Conservation (phyloP, 2,113 vertebrate species). For the Promerops cafer region DNA sequence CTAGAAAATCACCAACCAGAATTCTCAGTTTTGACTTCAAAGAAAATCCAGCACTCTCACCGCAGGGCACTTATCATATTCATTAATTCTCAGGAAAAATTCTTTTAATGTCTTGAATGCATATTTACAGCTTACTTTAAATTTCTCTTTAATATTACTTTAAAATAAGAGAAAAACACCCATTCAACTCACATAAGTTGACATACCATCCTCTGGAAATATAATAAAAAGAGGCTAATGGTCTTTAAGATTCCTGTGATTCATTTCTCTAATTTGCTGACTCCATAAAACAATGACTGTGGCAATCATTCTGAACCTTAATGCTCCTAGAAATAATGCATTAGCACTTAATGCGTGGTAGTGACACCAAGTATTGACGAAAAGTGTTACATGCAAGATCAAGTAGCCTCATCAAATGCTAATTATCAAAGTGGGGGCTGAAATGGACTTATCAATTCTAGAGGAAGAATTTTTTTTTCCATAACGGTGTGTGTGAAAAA, state of each 20-base stretch:
- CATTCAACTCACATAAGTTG: not conserved
- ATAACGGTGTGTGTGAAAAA: not conserved
- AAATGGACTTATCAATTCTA: not conserved
- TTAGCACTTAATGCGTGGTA: conserved; percentile 8
- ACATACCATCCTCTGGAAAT: not conserved
- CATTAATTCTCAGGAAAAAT: conserved; percentile 59
- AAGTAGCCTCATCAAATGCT: conserved; percentile 36
- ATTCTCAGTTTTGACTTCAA: conserved; percentile 49
- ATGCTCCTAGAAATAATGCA: conserved; percentile 39
- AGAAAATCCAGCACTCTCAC: conserved; percentile 18
- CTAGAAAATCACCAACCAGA: conserved; percentile 19
- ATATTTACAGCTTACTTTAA: conserved; percentile 40
- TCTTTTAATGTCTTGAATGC: conserved; percentile 24
- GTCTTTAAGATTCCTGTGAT: not conserved
- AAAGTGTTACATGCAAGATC: not conserved
- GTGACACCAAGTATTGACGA: not conserved
- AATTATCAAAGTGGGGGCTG: conserved; percentile 8
- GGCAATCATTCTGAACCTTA: conserved; percentile 12
- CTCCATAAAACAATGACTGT: conserved; percentile 37
- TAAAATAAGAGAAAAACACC: not conserved
- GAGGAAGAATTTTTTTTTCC: not conserved
- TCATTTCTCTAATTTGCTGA: conserved; percentile 13
- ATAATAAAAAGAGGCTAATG: not conserved
- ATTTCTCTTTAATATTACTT: conserved; percentile 37
- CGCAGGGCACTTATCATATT: conserved; percentile 20